Evolutionary conservation across 2,888 invertebrate species (phyloP).

Genomic region (Nebria salina): DNA sequence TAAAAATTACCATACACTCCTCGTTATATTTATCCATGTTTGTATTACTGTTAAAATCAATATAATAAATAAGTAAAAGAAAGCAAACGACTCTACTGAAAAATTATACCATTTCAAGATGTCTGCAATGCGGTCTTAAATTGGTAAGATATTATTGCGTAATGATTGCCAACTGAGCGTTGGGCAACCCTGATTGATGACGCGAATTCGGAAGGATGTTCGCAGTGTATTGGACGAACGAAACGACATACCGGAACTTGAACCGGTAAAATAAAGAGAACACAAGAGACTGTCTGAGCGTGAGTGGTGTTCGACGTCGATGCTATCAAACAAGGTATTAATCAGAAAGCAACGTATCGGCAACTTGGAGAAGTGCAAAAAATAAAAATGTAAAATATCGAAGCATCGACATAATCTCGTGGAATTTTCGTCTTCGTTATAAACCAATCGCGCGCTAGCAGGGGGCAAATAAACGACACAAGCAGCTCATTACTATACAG

Average conservation of each 20-base stretch:
- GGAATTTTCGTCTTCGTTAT: conserved; percentile 30
- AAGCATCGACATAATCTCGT: conserved; percentile 10
- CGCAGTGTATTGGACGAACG: neutral
- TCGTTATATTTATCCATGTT: too few species aligned
- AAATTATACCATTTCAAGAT: neutral
- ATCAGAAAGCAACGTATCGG: conserved; percentile 6
- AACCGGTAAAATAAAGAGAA: neutral
- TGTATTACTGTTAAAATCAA: neutral
- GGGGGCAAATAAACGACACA: neutral
- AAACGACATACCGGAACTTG: neutral
- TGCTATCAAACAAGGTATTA: conserved; percentile 23
- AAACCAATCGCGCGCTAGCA: conserved; percentile 19
- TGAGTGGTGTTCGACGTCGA: neutral
- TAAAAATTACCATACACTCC: too few species aligned
- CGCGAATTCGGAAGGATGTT: neutral
- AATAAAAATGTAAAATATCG: neutral
- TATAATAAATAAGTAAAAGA: neutral
- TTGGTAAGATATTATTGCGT: neutral
- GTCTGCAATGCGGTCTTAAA: neutral
- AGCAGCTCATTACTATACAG: conserved; percentile 21
- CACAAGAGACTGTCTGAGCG: conserved; percentile 2
- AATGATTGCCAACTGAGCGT: neutral
- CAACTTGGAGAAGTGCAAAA: neutral
- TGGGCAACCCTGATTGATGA: neutral
- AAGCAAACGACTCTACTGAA: neutral